Evolutionary conservation across 2,888 invertebrate species (phyloP), one percentile per base, ranked within the genome.

Genomic region (Eulithis prunata): DNA sequence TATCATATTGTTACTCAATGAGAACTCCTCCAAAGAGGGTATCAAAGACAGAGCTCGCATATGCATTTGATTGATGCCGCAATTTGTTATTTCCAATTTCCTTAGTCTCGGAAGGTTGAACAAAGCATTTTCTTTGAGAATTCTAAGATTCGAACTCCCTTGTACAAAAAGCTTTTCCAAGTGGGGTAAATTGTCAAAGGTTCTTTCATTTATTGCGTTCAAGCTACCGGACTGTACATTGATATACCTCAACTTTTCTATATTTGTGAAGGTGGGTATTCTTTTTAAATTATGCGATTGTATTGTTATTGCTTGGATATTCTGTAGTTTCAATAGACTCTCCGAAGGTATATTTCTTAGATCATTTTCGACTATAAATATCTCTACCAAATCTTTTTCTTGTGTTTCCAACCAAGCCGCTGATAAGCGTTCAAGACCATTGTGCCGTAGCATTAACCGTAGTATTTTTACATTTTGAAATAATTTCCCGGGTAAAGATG

Each of bases 361-460:
- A 72, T 96, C 96, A 13, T 97, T 96, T 86, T 98, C 98, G 2
- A 97, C 97, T 41, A 98, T 94, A 78, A 96, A 98, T 62, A 98
- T 94, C 89, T 98, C 98, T 74, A 97, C 95, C 43, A 98, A 88
- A 57, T 95, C 95, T 49, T 94, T 94, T 85, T 97, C 97, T 60
- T 97, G 94, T 28, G 96, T 96, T 62, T 96, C 95, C 59, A 97
- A 86, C 96, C 97, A 97, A 59, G 96, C 96, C 53, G 95, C 95
- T 0, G 97, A 96, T 13, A 97, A 94, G 59, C 97, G 94, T 83
- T 98, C 97, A 13, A 98, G 86, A 47, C 96, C 96, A 85, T 97
- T 98, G 80, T 97, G 96, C 2, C 97, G 94, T 64, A 98, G 86
- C 97, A 98, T 97, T 46, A 98, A 85, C 41, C 98, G 94, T 45